Evolutionary conservation across 1,140 invertebrate genomes (phyloP), one percentile per base, ranked within the genome.

Genomic region (Drosophila persimilis): DNA sequence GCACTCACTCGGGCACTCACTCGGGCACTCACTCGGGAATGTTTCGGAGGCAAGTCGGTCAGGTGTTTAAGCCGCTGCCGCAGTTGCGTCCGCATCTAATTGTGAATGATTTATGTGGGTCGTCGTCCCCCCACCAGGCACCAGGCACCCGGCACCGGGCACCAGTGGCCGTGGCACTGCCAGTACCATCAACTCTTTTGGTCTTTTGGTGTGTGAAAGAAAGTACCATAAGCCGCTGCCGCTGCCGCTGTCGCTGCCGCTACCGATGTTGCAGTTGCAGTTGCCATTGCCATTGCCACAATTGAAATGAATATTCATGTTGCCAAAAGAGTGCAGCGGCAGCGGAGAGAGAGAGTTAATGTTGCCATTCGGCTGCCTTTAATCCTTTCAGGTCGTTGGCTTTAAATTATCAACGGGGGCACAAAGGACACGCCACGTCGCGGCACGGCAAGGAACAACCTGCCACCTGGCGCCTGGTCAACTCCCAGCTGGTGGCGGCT

Each of bases 41-140:
- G 35, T 41, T 62, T 63, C 20, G 64, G 66, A 17, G 46, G 52
- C 67, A 74, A 74, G 70, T 74, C 70, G 70, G 71, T 73, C 71
- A 74, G 78, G 56, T 61, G 79, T 45, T 67, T 64, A 59, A 51
- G 55, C 46, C 56, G 77, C 48, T 69, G 63, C 35, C 79, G 67
- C 70, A 44, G 60, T 61, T 83, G 79, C 67, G 67, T 85, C 77
- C 78, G 81, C 78, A 73, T 86, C 81, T 86, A 86, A 86, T 86
- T 86, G 77, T 86, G 65, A 86, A 86, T 86, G 81, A 86, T 86
- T 86, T 86, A 86, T 86, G 78, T 88, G 83, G 81, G 81, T 81
- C 81, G 76, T 75, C 53, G 80, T 64, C 66, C 62, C 64, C 67
- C 69, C 76, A 58, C 63, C 71, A 76, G 75, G 80, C 77, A 77